Evolutionary conservation across 2,888 invertebrate species (phyloP).

Genomic region (Pherbina coryleti): DNA sequence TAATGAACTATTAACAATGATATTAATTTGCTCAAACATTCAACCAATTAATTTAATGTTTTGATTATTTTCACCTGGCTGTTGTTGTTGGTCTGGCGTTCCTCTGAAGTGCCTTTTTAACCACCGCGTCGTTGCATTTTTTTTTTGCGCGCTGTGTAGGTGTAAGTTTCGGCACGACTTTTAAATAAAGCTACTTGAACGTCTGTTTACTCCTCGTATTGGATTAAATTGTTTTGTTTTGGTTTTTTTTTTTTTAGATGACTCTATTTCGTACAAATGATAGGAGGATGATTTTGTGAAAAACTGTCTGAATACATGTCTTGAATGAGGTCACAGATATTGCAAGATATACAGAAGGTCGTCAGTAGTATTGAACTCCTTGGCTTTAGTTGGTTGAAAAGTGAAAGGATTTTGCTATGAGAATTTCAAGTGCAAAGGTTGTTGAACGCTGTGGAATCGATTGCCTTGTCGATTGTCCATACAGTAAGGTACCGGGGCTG

Average conservation of each 20-base stretch:
- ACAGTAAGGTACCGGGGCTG: too few relatives aligned
- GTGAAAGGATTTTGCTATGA: neutral
- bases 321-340: neutral
- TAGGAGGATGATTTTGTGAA: conserved; percentile 1
- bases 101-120: too few relatives aligned
- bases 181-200: neutral
- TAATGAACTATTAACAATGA: conserved; percentile 19
- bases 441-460: neutral
- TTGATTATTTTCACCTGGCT: neutral
- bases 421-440: conserved; percentile 10
- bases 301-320: neutral
- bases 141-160: neutral
- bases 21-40: conserved; percentile 16
- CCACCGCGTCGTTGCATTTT: neutral
- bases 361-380: neutral
- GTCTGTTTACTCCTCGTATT: neutral
- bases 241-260: neutral
- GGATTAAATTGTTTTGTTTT: neutral
- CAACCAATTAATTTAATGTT: conserved; percentile 12
- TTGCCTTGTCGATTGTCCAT: too few relatives aligned
- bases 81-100: too few relatives aligned
- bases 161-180: neutral
- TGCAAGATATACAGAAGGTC: neutral
- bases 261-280: neutral
- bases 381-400: neutral